A percentile compares a stretch with the other conserved stretches of the same genome.
Conservation (phyloP, 1,140 invertebrate species). For the Onthophagus taurus region DNA sequence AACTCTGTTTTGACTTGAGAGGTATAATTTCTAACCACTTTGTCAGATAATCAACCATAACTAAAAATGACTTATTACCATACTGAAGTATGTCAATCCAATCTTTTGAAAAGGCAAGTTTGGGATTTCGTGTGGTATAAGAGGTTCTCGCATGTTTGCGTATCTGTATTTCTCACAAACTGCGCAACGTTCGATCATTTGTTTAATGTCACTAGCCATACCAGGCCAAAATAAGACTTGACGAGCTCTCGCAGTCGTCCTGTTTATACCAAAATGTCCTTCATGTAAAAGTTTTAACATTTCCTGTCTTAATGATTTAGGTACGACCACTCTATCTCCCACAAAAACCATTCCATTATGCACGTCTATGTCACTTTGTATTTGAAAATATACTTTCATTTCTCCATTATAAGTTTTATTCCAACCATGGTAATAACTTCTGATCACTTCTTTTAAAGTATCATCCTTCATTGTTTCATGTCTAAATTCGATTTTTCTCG, state of each 20-base stretch:
- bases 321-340: background rate
- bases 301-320: background rate
- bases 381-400: too few relatives aligned
- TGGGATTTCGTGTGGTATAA: too few relatives aligned
- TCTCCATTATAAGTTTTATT: background rate
- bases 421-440: background rate
- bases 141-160: conserved; percentile 1
- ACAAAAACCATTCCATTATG: too few relatives aligned
- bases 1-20: background rate
- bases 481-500: conserved; percentile 2
- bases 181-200: background rate
- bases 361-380: too few relatives aligned
- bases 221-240: background rate
- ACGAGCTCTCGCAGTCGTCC: background rate
- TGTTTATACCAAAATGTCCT: background rate
- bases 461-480: background rate
- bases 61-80: background rate
- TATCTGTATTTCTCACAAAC: conserved; percentile 1
- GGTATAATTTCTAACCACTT: too few relatives aligned
- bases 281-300: conserved; percentile 3
- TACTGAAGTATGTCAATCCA: too few relatives aligned
- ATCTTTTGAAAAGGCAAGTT: too few relatives aligned
- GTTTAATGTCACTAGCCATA: background rate
- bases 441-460: background rate
- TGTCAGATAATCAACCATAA: background rate